Evolutionary conservation across 35 echinoderm and acorn worm species (phyloP).

Genomic region (Apostichopus parvimensis): DNA sequence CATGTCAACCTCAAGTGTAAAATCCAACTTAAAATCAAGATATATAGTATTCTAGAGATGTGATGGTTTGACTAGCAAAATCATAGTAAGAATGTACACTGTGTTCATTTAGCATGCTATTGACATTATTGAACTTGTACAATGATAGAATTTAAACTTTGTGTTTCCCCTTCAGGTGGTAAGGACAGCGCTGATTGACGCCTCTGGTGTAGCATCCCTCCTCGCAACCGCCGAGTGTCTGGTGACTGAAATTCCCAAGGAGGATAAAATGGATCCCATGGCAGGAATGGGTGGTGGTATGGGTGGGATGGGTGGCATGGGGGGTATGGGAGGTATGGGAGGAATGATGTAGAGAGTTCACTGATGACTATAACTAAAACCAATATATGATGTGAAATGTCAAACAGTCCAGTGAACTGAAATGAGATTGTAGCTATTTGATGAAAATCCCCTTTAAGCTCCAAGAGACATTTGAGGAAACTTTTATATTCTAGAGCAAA

Average conservation of each 20-base stretch:
- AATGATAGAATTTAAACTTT: too few species aligned
- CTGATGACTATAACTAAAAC: neutral
- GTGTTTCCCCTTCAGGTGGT: conserved; percentile 77
- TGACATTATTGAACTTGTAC: too few species aligned
- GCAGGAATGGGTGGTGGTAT: conserved; percentile 69
- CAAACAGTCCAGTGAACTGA: neutral
- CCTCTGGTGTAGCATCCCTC: conserved; percentile 92
- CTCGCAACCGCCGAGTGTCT: conserved; percentile 85
- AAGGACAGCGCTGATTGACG: conserved; percentile 94
- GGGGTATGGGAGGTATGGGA: conserved; percentile 96
- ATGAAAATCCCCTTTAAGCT: neutral
- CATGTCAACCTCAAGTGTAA: too few species aligned
- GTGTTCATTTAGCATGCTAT: neutral
- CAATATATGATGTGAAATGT: neutral
- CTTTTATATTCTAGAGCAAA: neutral
- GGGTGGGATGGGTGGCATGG: conserved; percentile 98
- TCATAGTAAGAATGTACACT: neutral
- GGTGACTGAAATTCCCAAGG: conserved; percentile 93
- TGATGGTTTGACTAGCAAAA: too few species aligned
- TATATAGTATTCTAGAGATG: too few species aligned
- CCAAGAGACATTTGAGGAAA: conserved; percentile 8
- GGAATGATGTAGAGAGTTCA: conserved; percentile 69
- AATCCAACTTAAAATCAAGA: too few species aligned
- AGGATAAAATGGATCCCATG: conserved; percentile 66
- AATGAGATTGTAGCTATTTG: neutral